Conservation (phyloP, 2,888 invertebrate genomes). For the Aspidiotus destructor region DNA sequence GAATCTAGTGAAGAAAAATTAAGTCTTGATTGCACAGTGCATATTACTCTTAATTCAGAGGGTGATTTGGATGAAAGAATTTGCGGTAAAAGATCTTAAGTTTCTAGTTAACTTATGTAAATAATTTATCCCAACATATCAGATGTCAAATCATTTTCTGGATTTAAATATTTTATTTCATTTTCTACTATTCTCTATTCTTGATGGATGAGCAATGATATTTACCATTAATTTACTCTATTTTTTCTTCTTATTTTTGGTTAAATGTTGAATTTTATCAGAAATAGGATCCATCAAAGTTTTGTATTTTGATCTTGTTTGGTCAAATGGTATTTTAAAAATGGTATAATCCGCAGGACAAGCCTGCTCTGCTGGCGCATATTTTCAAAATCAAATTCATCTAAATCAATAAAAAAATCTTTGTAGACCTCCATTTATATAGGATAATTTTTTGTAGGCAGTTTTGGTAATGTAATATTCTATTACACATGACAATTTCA, state of each 20-base stretch:
- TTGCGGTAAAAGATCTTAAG: too few species aligned
- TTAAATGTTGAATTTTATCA: slow-evolving; percentile 12
- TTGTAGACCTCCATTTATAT: too few species aligned
- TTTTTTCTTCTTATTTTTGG: slow-evolving; percentile 1
- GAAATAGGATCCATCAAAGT: slow-evolving; percentile 9
- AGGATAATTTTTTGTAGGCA: too few species aligned
- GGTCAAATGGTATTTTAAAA: background rate
- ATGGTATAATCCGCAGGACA: background rate
- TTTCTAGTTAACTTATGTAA: background rate
- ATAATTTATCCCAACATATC: slow-evolving; percentile 12
- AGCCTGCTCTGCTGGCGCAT: too few species aligned
- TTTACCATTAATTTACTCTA: background rate
- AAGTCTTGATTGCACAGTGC: background rate
- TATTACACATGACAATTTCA: too few species aligned
- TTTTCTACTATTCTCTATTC: background rate
- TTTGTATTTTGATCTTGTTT: slow-evolving; percentile 11
- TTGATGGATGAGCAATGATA: slow-evolving; percentile 5
- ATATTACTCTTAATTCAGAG: slow-evolving; percentile 1
- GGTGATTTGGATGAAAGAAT: background rate
- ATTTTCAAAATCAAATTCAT: slow-evolving; percentile 13
- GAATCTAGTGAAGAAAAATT: slow-evolving; percentile 8
- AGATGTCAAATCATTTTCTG: background rate
- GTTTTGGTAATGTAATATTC: too few species aligned
- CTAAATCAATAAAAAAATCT: slow-evolving; percentile 9
- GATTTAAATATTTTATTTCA: slow-evolving; percentile 11